Percentiles rank a stretch among this genome's conserved stretches.
Evolutionary conservation across 2,888 invertebrate species (phyloP).

Genomic region (Mesorhabditis belari): DNA sequence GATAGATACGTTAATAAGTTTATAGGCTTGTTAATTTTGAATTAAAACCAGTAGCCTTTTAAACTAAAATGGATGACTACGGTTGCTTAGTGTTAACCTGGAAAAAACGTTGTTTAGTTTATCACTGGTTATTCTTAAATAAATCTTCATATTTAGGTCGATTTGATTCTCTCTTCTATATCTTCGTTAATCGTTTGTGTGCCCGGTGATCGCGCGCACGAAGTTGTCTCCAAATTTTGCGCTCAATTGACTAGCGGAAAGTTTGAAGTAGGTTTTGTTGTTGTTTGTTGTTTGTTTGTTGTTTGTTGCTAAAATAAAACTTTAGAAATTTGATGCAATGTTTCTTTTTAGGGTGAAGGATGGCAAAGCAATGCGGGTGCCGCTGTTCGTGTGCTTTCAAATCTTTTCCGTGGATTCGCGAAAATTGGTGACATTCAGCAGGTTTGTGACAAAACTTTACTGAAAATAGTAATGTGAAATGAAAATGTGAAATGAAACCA

Average conservation of each 20-base stretch:
- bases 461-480: too few species aligned
- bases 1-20: too few species aligned
- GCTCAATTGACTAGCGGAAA: conserved; percentile 1
- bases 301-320: too few species aligned
- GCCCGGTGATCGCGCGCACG: conserved; percentile 77
- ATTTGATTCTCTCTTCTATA: conserved; percentile 87
- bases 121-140: too few species aligned
- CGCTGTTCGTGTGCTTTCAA: conserved; percentile 67
- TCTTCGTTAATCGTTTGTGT: conserved; percentile 86
- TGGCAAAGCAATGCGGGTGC: conserved; percentile 22
- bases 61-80: too few species aligned
- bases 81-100: too few species aligned
- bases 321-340: neutral
- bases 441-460: neutral
- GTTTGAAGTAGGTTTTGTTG: too few species aligned
- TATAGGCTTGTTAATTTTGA: too few species aligned
- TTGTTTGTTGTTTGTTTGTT: too few species aligned
- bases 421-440: conserved; percentile 72
- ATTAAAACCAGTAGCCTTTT: too few species aligned
- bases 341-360: conserved; percentile 19
- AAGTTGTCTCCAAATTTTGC: conserved; percentile 67
- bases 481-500: too few species aligned
- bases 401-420: conserved; percentile 83
- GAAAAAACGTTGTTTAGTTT: too few species aligned
- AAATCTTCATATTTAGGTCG: conserved; percentile 65